These are phyloP conservation scores for Meloidogyne chitwoodi DNA, from an alignment of 1,140 invertebrate species.

Conservation along the genomic window DNA sequence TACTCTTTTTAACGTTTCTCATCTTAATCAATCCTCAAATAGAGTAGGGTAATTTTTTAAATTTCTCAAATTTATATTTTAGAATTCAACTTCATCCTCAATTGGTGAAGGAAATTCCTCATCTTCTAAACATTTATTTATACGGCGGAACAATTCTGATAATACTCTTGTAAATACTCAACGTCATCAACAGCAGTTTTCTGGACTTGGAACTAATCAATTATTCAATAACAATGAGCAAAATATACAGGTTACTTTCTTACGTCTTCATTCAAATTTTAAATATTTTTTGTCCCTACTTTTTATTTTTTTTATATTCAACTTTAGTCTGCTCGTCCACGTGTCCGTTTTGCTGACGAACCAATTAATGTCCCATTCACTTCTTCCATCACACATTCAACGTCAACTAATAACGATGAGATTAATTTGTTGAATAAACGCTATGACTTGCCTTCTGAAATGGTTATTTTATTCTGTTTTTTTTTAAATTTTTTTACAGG, in stretches of 20 bases:
- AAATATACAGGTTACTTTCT: neutral
- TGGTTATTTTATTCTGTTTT: neutral
- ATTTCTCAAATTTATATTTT: neutral
- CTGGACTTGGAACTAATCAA: neutral
- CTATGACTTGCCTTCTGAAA: neutral
- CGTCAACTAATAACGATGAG: neutral
- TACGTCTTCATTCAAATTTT: no score
- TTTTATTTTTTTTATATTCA: no score
- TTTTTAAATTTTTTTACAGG: neutral
- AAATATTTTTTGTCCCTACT: no score
- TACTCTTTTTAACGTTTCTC: neutral
- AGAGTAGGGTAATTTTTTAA: neutral
- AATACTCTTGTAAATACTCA: neutral
- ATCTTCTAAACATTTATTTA: neutral
- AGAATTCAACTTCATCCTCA: neutral
- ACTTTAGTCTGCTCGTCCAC: no score
- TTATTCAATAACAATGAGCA: neutral
- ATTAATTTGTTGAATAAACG: neutral
- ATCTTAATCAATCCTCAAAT: neutral
- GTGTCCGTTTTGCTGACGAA: neutral
- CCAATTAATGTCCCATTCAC: neutral
- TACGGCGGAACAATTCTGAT: neutral
- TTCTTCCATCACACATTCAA: neutral
- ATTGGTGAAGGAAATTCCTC: no score
- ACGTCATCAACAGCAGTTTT: neutral